phyloP scores from a whole-genome alignment of 1,140 invertebrate species.

The Heliconius melpomene region DNA sequence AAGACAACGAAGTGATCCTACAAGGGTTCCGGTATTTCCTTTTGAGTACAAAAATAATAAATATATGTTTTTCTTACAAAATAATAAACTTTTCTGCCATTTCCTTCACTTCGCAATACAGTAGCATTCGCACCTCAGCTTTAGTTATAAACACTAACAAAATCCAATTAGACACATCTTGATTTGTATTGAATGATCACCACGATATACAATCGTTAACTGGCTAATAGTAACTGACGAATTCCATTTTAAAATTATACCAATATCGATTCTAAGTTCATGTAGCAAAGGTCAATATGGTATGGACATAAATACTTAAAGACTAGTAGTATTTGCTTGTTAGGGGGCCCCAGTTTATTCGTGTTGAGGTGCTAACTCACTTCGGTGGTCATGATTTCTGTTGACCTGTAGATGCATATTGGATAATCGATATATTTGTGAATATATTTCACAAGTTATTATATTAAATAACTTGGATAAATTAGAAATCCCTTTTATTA shows the following conservation, averaged over 20 bases:
- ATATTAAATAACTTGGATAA: no score
- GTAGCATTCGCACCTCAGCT: slow-evolving; percentile 2
- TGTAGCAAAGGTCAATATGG: slow-evolving; percentile 27
- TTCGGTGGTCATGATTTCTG: slow-evolving; percentile 46
- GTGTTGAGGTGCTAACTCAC: slow-evolving; percentile 51
- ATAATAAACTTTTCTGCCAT: no score
- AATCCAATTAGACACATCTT: slow-evolving; percentile 55
- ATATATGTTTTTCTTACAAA: no score
- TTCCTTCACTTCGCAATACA: not conserved
- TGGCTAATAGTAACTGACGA: slow-evolving; percentile 37
- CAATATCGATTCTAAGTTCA: slow-evolving; percentile 18
- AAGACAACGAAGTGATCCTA: no score
- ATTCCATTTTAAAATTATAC: slow-evolving; percentile 17
- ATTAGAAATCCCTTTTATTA: no score
- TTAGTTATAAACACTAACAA: slow-evolving; percentile 8
- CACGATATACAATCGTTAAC: slow-evolving; percentile 47
- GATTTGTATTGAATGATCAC: slow-evolving; percentile 68
- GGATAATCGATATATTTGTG: no score
- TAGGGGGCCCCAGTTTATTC: slow-evolving; percentile 49
- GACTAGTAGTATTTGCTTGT: slow-evolving; percentile 55
- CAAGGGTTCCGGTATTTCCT: no score
- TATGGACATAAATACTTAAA: slow-evolving; percentile 15
- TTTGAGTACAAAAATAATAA: no score
- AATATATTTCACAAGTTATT: no score
- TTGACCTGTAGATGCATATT: slow-evolving; percentile 23